Conservation (phyloP, 2,113 vertebrate species). For the Penelope pileata region DNA sequence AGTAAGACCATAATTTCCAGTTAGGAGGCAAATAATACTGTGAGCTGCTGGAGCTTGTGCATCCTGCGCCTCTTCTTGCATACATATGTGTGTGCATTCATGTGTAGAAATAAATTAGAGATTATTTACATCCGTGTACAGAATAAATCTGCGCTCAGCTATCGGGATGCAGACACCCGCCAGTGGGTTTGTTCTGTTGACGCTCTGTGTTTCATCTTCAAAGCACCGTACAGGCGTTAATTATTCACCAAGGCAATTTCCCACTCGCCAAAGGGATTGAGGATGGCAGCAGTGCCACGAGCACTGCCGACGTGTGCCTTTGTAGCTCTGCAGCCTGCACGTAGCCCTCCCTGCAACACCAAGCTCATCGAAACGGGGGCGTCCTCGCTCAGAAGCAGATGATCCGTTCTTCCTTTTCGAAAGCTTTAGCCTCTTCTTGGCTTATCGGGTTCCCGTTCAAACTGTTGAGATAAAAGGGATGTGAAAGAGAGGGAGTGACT, state of each 20-base stretch:
- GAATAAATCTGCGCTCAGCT: background rate
- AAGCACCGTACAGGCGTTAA: background rate
- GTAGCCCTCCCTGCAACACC: background rate
- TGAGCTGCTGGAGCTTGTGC: background rate
- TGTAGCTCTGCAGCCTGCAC: background rate
- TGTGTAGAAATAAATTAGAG: slow-evolving; percentile 15
- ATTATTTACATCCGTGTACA: slow-evolving; percentile 45
- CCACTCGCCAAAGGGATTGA: background rate
- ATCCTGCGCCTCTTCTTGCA: background rate
- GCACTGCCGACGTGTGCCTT: background rate
- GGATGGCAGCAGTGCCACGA: background rate
- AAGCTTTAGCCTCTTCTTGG: slow-evolving; percentile 74
- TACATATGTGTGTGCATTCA: background rate
- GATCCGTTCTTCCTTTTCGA: slow-evolving; percentile 74
- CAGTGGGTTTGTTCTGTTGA: background rate
- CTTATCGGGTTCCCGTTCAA: slow-evolving; percentile 77
- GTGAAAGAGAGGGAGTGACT: background rate
- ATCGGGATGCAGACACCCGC: background rate
- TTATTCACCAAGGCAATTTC: slow-evolving; percentile 24
- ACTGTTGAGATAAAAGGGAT: slow-evolving; percentile 49
- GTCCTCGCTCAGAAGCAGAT: slow-evolving; percentile 71
- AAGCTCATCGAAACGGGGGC: background rate
- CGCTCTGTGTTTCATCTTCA: background rate
- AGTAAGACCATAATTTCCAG: background rate
- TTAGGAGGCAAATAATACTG: background rate